A percentile compares a stretch with the other conserved stretches of the same genome.
Evolutionary conservation across 2,113 vertebrate species (phyloP).

Genomic region (Mustela lutreola): DNA sequence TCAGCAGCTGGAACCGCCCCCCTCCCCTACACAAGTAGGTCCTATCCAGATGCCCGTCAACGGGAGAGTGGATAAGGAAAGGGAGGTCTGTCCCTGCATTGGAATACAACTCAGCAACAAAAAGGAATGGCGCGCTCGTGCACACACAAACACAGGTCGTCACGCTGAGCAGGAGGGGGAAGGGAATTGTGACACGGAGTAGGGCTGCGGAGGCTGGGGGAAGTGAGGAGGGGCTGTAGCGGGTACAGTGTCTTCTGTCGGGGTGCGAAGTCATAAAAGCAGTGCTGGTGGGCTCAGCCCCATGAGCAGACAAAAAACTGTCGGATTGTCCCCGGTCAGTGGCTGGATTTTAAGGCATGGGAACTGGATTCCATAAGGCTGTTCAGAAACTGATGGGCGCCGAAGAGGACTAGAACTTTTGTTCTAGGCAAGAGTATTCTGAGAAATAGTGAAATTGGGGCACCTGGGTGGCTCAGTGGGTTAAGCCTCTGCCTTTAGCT

Average conservation of each 20-base stretch:
- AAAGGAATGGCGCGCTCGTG: fast-evolving
- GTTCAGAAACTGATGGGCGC: not conserved
- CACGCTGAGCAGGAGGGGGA: fast-evolving
- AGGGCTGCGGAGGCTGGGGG: not conserved
- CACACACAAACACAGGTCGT: fast-evolving
- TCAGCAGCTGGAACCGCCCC: not conserved
- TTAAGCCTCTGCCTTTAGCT: too few species aligned
- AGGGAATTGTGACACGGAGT: fast-evolving
- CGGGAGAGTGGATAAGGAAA: not conserved
- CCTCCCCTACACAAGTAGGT: not conserved
- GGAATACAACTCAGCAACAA: not conserved
- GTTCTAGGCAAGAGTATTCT: not conserved
- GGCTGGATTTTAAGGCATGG: not conserved
- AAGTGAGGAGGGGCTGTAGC: fast-evolving
- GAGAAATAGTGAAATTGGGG: not conserved
- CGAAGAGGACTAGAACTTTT: too few species aligned
- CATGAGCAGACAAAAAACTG: not conserved
- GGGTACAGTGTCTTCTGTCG: not conserved
- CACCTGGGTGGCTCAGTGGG: too few species aligned
- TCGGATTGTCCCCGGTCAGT: not conserved
- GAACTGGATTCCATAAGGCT: not conserved
- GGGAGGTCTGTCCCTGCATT: fast-evolving
- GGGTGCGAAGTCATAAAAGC: not conserved
- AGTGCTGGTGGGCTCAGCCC: not conserved
- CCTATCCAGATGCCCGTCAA: fast-evolving